Evolutionary conservation across 1,140 invertebrate species (phyloP).

Genomic region (Anastatus disparis): DNA sequence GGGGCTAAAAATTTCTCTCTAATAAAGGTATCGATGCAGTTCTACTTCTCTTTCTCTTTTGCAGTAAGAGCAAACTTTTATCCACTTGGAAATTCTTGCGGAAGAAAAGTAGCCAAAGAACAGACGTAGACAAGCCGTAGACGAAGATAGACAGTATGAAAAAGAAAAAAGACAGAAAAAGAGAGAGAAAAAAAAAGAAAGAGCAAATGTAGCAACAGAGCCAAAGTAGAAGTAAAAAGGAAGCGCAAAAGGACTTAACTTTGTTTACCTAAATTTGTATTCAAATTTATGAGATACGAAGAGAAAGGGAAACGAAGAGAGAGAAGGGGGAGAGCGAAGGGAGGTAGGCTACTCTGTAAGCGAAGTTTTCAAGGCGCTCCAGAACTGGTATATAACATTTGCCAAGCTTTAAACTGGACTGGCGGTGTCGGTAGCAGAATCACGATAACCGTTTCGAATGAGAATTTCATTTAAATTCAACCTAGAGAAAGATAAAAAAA

Average conservation of each 20-base stretch:
- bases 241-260: constrained; percentile 37
- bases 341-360: not conserved
- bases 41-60: no score
- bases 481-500: no score
- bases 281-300: constrained; percentile 37
- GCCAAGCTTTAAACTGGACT: no score
- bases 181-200: not conserved
- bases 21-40: constrained; percentile 26
- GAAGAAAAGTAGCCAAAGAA: not conserved
- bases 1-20: constrained; percentile 17
- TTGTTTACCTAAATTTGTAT: constrained; percentile 41
- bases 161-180: not conserved
- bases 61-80: constrained; percentile 24
- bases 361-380: constrained; percentile 22
- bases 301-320: no score
- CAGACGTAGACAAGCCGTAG: no score
- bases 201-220: not conserved
- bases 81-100: constrained; percentile 37
- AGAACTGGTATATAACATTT: no score
- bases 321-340: no score
- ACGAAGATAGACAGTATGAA: no score
- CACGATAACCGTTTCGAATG: constrained; percentile 31
- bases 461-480: constrained; percentile 25
- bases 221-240: not conserved
- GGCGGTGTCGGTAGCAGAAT: constrained; percentile 6